Base-by-base conservation (phyloP, 2,888 invertebrate genomes). In the Synanthedon myopaeformis region DNA sequence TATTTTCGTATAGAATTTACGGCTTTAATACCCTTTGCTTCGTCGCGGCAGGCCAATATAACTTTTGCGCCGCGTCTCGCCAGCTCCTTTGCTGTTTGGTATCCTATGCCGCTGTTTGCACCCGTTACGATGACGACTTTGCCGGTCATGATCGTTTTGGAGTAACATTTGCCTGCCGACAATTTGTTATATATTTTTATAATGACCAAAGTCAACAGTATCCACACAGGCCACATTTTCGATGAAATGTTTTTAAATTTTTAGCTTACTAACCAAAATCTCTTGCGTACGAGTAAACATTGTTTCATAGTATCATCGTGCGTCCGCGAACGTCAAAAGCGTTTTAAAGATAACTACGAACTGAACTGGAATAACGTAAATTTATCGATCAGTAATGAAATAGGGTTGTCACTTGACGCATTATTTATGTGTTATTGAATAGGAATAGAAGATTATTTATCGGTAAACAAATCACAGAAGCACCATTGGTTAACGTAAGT, bases 41-140 rank as follows among this genome's bases (percentile, higher is more conserved):
- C 82, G 78, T 95, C 91, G 52, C 95, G 86, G 69, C 96, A 96
- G 0, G 93, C 96, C 89, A 96, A 90, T 55, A 83, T 81, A 0
- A 87, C 79, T 72, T 90, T 93, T 0, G 94, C 96, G 0, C 93
- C 92, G 51, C 93, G 79, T 59, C 86, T 88, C 0, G 95, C 95
- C 56, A 96, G 74, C 60, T 92, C 93, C 60, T 88, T 74, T 0
- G 91, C 93, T 0, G 94, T 93, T 72, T 93, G 93, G 76, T 91
- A 93, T 0, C 96, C 96, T 59, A 96, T 94, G 0, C 96, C 96
- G 1, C 93, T 92, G 74, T 94, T 95, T 0, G 94, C 91, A 1
- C 96, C 96, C 0, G 96, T 96, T 5, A 96, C 89, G 51, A 96
- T 90, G 0, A 90, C 89, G 54, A 92, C 89, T 84, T 94, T 92